These are phyloP conservation scores for Phthorimaea operculella DNA, from an alignment of 1,140 invertebrate species.

Conservation along the genomic window DNA sequence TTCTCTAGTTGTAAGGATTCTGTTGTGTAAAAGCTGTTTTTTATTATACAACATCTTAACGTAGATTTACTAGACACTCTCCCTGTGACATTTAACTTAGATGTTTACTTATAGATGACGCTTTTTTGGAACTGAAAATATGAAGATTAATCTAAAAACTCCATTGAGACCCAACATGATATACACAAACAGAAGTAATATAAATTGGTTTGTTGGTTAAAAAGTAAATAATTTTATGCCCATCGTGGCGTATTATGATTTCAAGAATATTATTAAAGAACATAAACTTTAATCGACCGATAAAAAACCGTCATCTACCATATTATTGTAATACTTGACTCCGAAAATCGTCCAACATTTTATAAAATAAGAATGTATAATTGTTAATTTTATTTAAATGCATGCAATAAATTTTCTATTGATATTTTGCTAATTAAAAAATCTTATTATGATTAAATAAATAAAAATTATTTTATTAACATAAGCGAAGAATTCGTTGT, in stretches of 20 bases:
- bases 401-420: constrained; percentile 60
- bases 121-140: too few relatives aligned
- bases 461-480: constrained; percentile 47
- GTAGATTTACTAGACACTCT: constrained; percentile 23
- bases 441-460: constrained; percentile 34
- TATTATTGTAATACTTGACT: constrained; percentile 24
- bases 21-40: constrained; percentile 45
- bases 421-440: constrained; percentile 56
- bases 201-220: too few relatives aligned
- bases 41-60: constrained; percentile 26
- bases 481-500: constrained; percentile 39
- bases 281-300: too few relatives aligned
- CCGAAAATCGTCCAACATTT: constrained; percentile 48
- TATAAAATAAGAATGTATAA: constrained; percentile 42
- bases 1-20: constrained; percentile 57
- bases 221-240: too few relatives aligned
- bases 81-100: constrained; percentile 37
- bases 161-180: too few relatives aligned
- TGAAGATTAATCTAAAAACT: too few relatives aligned
- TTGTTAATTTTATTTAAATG: constrained; percentile 54
- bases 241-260: too few relatives aligned
- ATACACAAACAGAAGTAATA: too few relatives aligned
- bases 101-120: constrained; percentile 16
- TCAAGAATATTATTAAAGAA: too few relatives aligned
- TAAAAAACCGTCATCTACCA: constrained; percentile 7